Conservation (phyloP, 53 echinoderm and acorn worm species). For the Holothuria leucospilota region DNA sequence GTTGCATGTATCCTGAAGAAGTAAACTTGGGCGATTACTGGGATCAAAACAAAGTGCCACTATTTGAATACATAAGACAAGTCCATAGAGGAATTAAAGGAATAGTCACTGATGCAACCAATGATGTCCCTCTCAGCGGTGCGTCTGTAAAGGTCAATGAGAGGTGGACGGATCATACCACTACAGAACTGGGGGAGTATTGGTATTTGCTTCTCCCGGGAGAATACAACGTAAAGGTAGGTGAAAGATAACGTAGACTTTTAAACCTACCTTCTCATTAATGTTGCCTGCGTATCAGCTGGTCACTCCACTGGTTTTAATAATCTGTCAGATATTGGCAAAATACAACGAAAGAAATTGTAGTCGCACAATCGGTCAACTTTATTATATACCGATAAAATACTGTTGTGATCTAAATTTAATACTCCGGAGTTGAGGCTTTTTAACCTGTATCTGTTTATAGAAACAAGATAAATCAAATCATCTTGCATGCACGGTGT, state of each 20-base stretch:
- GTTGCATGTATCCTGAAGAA: constrained; percentile 82
- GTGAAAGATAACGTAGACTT: background rate
- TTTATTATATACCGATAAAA: too few relatives aligned
- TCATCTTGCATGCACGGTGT: too few relatives aligned
- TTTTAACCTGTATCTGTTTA: too few relatives aligned
- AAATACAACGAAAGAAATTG: too few relatives aligned
- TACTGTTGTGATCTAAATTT: too few relatives aligned
- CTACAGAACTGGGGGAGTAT: constrained; percentile 78
- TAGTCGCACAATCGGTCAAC: too few relatives aligned
- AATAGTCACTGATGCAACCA: constrained; percentile 59
- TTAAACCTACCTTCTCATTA: too few relatives aligned
- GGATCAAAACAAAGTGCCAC: constrained; percentile 74
- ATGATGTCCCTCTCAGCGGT: constrained; percentile 43
- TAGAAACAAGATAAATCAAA: too few relatives aligned
- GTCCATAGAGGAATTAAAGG: constrained; percentile 91
- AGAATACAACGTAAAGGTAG: constrained; percentile 71
- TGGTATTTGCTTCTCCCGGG: constrained; percentile 88
- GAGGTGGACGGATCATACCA: constrained; percentile 38
- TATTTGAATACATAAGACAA: constrained; percentile 83
- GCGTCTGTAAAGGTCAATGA: constrained; percentile 69
- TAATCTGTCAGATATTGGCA: too few relatives aligned
- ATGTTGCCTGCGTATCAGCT: too few relatives aligned
- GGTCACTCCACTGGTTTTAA: too few relatives aligned
- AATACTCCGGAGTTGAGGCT: too few relatives aligned
- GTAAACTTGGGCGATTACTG: constrained; percentile 57